Conservation (phyloP, 2,113 vertebrate genomes). For the Crotalus viridis region DNA sequence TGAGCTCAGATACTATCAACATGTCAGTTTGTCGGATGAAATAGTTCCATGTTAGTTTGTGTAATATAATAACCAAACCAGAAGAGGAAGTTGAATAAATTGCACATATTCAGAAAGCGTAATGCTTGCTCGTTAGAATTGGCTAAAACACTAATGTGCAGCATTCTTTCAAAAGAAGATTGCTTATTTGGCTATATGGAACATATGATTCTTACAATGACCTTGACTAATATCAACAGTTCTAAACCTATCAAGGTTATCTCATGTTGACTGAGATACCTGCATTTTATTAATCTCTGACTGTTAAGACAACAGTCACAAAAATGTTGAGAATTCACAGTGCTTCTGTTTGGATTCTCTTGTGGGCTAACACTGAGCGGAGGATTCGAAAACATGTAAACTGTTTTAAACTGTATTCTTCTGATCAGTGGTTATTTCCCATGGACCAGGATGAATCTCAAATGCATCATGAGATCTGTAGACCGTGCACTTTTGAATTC, state of each 20-base stretch:
- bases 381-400: neutral
- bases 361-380: neutral
- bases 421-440: conserved; percentile 49
- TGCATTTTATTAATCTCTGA: neutral
- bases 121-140: neutral
- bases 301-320: neutral
- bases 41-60: neutral
- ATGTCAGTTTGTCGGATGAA: neutral
- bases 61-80: neutral
- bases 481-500: conserved; percentile 69
- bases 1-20: neutral
- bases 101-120: neutral
- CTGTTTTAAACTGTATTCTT: conserved; percentile 13
- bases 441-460: conserved; percentile 67
- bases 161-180: neutral
- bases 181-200: neutral
- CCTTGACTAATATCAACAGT: neutral
- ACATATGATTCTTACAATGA: neutral
- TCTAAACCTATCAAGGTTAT: neutral
- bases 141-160: neutral
- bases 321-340: neutral
- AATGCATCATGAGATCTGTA: conserved; percentile 68
- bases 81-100: neutral
- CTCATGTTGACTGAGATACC: neutral
- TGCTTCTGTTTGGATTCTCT: neutral